Percentiles rank a stretch among this genome's conserved stretches.
Conservation (phyloP, 1,140 invertebrate genomes). For the Neuroterus valhalla region DNA sequence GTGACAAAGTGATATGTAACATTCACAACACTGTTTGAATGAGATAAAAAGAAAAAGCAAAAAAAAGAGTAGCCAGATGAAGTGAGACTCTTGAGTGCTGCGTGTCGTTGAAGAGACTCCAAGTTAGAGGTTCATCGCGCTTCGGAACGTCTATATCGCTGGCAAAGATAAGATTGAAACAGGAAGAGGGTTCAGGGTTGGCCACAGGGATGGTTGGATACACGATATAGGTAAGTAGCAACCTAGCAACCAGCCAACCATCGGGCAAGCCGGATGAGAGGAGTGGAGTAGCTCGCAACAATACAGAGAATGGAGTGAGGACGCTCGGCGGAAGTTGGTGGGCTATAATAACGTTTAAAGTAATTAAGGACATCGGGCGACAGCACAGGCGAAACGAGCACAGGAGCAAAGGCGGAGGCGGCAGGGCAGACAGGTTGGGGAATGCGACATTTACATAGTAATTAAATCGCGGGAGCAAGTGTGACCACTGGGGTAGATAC, state of each 20-base stretch:
- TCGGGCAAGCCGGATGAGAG: conserved; percentile 54
- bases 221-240: not conserved
- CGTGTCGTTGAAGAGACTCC: no score
- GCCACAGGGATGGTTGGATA: not conserved
- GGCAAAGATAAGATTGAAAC: conserved; percentile 40
- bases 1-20: no score
- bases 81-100: no score
- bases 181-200: conserved; percentile 44
- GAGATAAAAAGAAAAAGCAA: no score
- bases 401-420: conserved; percentile 43
- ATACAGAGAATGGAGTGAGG: conserved; percentile 61
- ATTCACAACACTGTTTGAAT: no score
- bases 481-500: conserved; percentile 72
- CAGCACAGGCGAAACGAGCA: conserved; percentile 52
- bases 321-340: conserved; percentile 67
- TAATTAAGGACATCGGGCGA: conserved; percentile 76
- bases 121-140: no score
- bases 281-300: conserved; percentile 42
- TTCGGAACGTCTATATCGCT: no score
- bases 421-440: conserved; percentile 68
- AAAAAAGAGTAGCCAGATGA: no score
- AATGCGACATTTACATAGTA: conserved; percentile 76
- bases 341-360: conserved; percentile 75
- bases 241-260: conserved; percentile 1
- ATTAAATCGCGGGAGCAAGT: conserved; percentile 75